Evolutionary conservation across 1,140 invertebrate species (phyloP).

Genomic region (Cherax destructor): DNA sequence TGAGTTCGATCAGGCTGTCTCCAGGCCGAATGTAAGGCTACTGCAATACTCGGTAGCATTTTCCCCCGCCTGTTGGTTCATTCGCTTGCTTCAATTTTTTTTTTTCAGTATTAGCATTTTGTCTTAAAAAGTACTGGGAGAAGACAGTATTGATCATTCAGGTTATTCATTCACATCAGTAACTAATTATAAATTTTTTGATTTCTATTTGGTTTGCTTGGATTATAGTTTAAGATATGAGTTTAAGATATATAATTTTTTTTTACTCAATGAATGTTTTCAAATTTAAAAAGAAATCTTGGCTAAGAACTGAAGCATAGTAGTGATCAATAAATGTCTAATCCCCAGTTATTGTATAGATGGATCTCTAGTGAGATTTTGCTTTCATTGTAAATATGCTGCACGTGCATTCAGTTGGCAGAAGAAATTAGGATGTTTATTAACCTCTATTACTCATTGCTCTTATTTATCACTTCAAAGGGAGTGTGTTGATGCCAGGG

Average conservation of each 20-base stretch:
- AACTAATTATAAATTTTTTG: no score
- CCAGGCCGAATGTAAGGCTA: slow-evolving; percentile 69
- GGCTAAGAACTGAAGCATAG: background rate
- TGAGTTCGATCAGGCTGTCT: slow-evolving; percentile 67
- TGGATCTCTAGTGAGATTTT: background rate
- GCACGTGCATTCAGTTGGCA: background rate
- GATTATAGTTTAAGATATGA: no score
- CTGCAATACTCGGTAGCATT: slow-evolving; percentile 20
- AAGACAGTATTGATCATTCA: background rate
- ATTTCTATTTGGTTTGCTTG: no score
- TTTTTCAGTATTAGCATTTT: background rate
- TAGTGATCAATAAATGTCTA: background rate
- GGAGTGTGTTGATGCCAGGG: no score
- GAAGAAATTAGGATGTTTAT: background rate
- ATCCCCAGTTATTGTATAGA: background rate
- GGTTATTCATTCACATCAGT: background rate
- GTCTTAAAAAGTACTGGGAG: background rate
- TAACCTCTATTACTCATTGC: no score
- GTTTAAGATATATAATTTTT: no score
- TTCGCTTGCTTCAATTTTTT: slow-evolving; percentile 38
- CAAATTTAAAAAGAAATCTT: no score
- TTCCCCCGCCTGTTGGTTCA: slow-evolving; percentile 32
- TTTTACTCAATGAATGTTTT: no score
- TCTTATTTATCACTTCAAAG: no score
- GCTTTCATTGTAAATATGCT: background rate